phyloP scores from a whole-genome alignment of 2,888 invertebrate genomes.

The Buathra laborator region DNA sequence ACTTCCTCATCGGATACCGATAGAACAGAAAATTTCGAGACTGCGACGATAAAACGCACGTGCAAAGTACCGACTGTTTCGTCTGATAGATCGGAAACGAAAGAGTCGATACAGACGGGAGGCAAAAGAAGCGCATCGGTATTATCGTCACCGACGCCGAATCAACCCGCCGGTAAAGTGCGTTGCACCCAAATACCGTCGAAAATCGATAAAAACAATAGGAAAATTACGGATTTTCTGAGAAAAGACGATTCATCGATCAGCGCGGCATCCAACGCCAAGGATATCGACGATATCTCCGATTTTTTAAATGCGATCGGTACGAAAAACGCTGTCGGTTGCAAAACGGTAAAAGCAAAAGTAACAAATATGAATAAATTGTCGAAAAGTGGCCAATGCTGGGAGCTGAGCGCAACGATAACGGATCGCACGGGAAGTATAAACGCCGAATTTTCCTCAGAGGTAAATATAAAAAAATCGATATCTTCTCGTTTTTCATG shows the following conservation, averaged over 20 bases:
- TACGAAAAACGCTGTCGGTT: slow-evolving; percentile 39
- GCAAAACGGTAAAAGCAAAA: slow-evolving; percentile 86
- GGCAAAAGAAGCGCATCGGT: slow-evolving; percentile 63
- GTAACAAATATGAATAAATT: slow-evolving; percentile 87
- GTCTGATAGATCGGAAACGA: too few species aligned
- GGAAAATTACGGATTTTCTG: slow-evolving; percentile 74
- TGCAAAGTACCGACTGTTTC: background rate
- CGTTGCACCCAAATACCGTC: slow-evolving; percentile 69
- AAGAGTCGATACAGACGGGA: slow-evolving; percentile 32
- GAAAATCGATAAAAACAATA: slow-evolving; percentile 52
- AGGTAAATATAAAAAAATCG: slow-evolving; percentile 80
- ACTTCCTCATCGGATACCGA: background rate
- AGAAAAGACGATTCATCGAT: slow-evolving; percentile 54
- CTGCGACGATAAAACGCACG: background rate
- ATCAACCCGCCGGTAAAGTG: slow-evolving; percentile 68
- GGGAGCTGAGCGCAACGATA: slow-evolving; percentile 87
- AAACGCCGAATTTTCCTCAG: slow-evolving; percentile 87
- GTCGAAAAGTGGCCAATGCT: slow-evolving; percentile 86
- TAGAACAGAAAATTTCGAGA: background rate
- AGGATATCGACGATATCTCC: slow-evolving; percentile 76
- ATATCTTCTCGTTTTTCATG: background rate
- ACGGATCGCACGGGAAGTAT: slow-evolving; percentile 87
- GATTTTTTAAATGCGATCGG: slow-evolving; percentile 73
- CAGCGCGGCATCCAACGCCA: slow-evolving; percentile 3
- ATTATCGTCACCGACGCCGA: slow-evolving; percentile 64